A percentile compares a stretch with the other conserved stretches of the same genome.
These are phyloP conservation scores for Vireo griseus DNA, from an alignment of 2,797 vertebrate genomes.

Conservation along the genomic window DNA sequence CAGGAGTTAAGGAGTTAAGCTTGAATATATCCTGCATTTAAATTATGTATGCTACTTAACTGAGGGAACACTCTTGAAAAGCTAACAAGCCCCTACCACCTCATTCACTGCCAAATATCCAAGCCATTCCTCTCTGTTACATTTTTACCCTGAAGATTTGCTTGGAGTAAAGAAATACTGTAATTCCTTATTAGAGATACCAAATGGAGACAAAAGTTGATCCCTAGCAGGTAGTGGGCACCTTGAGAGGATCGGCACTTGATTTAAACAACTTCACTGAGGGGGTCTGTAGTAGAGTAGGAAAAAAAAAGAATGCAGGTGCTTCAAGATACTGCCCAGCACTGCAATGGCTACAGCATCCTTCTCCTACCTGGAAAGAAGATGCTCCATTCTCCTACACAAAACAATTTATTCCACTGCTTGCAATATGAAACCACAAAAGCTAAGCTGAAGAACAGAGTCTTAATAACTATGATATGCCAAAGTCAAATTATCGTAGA, in stretches of 20 bases:
- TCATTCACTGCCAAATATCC: not conserved
- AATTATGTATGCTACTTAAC: not conserved
- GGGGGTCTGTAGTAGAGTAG: not conserved
- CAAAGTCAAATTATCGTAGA: not conserved
- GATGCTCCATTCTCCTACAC: not conserved
- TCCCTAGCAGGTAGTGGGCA: not conserved
- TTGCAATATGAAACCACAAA: not conserved
- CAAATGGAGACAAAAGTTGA: not conserved
- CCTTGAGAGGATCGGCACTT: not conserved
- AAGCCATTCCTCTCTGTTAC: not conserved
- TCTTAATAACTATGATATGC: not conserved
- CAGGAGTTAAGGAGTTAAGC: not conserved
- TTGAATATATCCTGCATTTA: not conserved
- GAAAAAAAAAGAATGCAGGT: not conserved
- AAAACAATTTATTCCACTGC: not conserved
- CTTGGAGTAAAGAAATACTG: not conserved
- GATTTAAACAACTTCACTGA: not conserved
- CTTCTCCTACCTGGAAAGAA: not conserved
- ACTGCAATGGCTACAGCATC: not conserved
- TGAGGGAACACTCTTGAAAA: not conserved
- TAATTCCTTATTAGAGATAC: not conserved
- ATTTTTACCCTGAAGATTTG: not conserved
- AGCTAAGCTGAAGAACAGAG: not conserved
- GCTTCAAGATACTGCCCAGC: not conserved
- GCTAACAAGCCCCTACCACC: not conserved